Evolutionary conservation across 2,113 vertebrate species (phyloP).

Genomic region (Sorex araneus): DNA sequence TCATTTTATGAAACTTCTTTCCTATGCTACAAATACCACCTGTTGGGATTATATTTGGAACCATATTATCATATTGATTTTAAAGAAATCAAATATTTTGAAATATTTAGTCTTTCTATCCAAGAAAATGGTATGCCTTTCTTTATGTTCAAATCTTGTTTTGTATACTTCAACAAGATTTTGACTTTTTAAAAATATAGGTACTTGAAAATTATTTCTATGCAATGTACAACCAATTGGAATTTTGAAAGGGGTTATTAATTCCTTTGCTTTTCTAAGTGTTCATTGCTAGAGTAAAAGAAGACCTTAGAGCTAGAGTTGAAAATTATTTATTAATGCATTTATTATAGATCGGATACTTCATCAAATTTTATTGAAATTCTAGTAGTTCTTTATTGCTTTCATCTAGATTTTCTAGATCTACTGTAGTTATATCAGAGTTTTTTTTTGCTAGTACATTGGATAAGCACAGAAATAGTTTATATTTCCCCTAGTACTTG

Average conservation of each 20-base stretch:
- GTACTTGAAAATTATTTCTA: constrained; percentile 17
- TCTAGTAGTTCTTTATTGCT: constrained; percentile 3
- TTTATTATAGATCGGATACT: constrained; percentile 11
- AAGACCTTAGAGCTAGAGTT: constrained; percentile 12
- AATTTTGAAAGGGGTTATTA: constrained; percentile 37
- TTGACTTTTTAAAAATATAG: neutral
- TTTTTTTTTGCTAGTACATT: neutral
- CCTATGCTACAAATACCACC: neutral
- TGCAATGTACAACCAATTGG: neutral
- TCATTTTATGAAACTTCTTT: neutral
- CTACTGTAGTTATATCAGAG: neutral
- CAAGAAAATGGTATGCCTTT: neutral
- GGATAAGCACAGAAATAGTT: constrained; percentile 24
- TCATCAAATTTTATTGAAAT: constrained; percentile 41
- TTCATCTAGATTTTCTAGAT: constrained; percentile 12
- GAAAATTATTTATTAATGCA: neutral
- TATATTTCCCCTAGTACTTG: neutral
- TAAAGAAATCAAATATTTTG: neutral
- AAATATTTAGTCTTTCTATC: neutral
- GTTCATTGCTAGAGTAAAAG: neutral
- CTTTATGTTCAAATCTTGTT: neutral
- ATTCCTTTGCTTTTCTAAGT: neutral
- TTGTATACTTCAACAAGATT: neutral
- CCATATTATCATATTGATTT: neutral
- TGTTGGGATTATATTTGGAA: neutral